A percentile compares a stretch with the other conserved stretches of the same genome.
Evolutionary conservation across 37 sponge, comb jelly and placozoan genomes (phyloP).

Genomic region (Petrosia ficiformis): DNA sequence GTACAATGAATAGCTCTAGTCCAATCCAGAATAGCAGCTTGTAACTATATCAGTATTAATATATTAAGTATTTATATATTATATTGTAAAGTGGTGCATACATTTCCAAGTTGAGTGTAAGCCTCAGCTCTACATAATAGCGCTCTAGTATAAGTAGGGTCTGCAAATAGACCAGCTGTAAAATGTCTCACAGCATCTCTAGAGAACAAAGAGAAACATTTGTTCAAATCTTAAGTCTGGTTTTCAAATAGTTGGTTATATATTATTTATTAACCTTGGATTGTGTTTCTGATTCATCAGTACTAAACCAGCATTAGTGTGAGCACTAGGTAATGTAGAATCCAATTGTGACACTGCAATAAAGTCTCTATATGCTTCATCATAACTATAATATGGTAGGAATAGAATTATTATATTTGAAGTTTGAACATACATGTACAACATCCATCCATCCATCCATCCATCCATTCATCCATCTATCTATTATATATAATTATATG

Average conservation of each 20-base stretch:
- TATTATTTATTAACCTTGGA: neutral
- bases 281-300: constrained; percentile 24
- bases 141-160: constrained; percentile 81
- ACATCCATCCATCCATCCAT: too few relatives aligned
- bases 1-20: constrained; percentile 71
- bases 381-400: constrained; percentile 57
- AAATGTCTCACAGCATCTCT: constrained; percentile 67
- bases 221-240: neutral
- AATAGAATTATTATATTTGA: neutral
- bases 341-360: constrained; percentile 59
- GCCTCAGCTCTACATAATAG: constrained; percentile 88
- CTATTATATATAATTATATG: too few relatives aligned
- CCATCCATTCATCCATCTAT: too few relatives aligned
- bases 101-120: too few relatives aligned
- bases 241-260: neutral
- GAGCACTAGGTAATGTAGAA: constrained; percentile 54
- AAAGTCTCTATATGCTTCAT: constrained; percentile 87
- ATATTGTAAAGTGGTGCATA: too few relatives aligned
- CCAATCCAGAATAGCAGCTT: constrained; percentile 77
- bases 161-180: constrained; percentile 56
- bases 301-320: constrained; percentile 76
- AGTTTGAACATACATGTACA: neutral
- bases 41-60: constrained; percentile 42
- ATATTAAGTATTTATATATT: too few relatives aligned
- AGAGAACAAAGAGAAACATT: neutral